Percentiles rank a stretch among this genome's conserved stretches.
phyloP scores from a whole-genome alignment of 1,140 invertebrate genomes.

The Bombus pyrosoma region DNA sequence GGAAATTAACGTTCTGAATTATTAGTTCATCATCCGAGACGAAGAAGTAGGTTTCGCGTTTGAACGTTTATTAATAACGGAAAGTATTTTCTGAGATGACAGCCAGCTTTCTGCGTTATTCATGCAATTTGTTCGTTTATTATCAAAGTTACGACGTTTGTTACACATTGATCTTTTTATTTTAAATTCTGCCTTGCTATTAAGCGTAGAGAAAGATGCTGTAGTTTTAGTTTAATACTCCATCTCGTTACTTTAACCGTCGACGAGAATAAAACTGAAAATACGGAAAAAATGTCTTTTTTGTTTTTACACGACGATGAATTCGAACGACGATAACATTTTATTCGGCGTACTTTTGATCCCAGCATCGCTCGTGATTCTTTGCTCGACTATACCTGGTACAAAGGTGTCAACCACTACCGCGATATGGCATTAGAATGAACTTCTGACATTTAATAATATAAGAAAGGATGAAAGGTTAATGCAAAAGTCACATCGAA shows the following conservation, averaged over 20 bases:
- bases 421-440: background rate
- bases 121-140: background rate
- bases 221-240: no score
- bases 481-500: background rate
- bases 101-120: conserved; percentile 12
- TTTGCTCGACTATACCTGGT: background rate
- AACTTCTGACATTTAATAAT: conserved; percentile 51
- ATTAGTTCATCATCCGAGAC: conserved; percentile 16
- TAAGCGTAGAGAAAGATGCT: no score
- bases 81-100: background rate
- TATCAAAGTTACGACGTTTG: no score
- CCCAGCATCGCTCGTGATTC: no score
- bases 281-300: no score
- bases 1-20: conserved; percentile 24
- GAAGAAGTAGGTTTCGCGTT: background rate
- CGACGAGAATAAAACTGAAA: no score
- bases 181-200: no score
- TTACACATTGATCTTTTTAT: no score
- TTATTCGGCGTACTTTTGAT: background rate
- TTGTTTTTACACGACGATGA: no score
- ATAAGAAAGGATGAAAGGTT: conserved; percentile 26
- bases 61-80: conserved; percentile 24
- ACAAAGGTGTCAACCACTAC: conserved; percentile 15
- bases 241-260: no score
- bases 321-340: background rate